Evolutionary conservation across 2,113 vertebrate genomes (phyloP).

Genomic region (Empidonax traillii): DNA sequence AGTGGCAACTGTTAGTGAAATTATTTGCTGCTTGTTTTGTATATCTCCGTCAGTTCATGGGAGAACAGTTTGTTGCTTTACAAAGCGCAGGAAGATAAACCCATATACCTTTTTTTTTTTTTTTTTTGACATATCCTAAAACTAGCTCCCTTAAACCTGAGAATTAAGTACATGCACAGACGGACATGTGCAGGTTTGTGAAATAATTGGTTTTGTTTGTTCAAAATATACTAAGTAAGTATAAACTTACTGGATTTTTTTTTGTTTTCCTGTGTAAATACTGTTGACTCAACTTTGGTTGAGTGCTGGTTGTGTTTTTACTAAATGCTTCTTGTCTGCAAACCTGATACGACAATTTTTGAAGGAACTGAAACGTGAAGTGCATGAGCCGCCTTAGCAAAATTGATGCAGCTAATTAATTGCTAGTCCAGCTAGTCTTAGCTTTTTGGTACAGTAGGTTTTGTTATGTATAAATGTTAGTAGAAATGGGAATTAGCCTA

Average conservation of each 20-base stretch:
- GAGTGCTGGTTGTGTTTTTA: background rate
- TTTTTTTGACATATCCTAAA: background rate
- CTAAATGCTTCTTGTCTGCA: background rate
- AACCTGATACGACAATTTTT: background rate
- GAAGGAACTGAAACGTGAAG: slow-evolving; percentile 60
- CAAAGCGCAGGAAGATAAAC: background rate
- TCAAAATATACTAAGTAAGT: background rate
- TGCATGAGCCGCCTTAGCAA: slow-evolving; percentile 53
- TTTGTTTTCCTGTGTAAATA: background rate
- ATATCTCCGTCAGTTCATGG: background rate
- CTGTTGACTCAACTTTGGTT: background rate
- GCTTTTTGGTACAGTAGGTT: slow-evolving; percentile 61
- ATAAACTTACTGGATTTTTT: background rate
- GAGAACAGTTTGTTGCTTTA: background rate
- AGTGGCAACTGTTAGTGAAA: background rate
- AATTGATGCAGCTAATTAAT: slow-evolving; percentile 71
- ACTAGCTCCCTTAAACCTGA: background rate
- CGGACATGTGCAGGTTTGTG: background rate
- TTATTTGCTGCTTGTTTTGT: background rate
- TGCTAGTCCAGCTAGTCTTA: slow-evolving; percentile 57
- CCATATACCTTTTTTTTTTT: background rate
- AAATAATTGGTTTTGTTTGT: background rate
- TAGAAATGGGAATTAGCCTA: slow-evolving; percentile 48
- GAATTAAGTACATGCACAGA: background rate
- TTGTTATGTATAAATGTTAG: slow-evolving; percentile 64